Evolutionary conservation across 2,888 invertebrate species (phyloP).

Genomic region (Boloria euphrosyne): DNA sequence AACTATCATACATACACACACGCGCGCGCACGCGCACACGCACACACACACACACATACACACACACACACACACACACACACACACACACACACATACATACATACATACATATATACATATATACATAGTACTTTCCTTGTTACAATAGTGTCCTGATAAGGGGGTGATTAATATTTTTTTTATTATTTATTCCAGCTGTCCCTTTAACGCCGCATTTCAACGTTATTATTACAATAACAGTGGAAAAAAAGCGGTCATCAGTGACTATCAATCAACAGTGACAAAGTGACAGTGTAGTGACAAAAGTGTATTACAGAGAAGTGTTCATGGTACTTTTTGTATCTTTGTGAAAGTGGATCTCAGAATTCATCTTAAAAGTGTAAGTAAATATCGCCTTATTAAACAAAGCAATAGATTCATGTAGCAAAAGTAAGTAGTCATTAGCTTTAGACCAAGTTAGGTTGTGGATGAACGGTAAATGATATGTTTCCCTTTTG

Average conservation of each 20-base stretch:
- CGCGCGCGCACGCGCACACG: too few species aligned
- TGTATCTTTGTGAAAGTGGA: constrained; percentile 19
- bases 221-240: constrained; percentile 30
- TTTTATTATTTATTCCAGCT: constrained; percentile 16
- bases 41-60: too few species aligned
- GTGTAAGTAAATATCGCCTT: constrained; percentile 17
- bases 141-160: too few species aligned
- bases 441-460: not conserved
- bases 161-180: not conserved
- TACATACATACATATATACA: too few species aligned
- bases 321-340: constrained; percentile 11
- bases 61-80: too few species aligned
- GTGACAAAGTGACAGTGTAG: constrained; percentile 12
- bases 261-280: constrained; percentile 17
- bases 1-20: too few species aligned
- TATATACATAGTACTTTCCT: too few species aligned
- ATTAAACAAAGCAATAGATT: constrained; percentile 17
- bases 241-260: constrained; percentile 20
- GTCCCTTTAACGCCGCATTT: constrained; percentile 26
- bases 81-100: too few species aligned
- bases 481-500: not conserved
- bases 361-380: constrained; percentile 17
- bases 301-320: constrained; percentile 8
- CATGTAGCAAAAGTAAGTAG: not conserved
- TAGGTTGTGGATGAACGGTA: not conserved